Evolutionary conservation across 2,888 invertebrate genomes (phyloP).

Genomic region (Cantharis lateralis): DNA sequence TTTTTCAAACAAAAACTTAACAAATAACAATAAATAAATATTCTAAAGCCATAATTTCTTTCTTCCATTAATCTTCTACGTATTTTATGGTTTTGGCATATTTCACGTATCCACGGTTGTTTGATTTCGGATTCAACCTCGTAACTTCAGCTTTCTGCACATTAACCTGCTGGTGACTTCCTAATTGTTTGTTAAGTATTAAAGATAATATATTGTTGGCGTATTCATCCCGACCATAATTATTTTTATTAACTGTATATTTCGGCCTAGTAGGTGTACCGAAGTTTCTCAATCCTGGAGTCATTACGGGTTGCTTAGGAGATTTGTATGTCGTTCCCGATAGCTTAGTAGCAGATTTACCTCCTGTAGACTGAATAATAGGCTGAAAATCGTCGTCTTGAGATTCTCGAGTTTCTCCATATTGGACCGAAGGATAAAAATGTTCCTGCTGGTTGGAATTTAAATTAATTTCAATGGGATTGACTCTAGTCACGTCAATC

Average conservation of each 20-base stretch:
- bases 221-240: neutral
- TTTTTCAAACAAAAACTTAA: neutral
- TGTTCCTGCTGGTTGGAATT: neutral
- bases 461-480: constrained; percentile 45
- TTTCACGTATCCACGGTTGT: constrained; percentile 36
- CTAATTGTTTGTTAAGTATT: neutral
- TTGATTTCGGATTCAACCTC: constrained; percentile 35
- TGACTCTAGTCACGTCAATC: constrained; percentile 41
- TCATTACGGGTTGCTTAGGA: constrained; percentile 54
- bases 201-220: neutral
- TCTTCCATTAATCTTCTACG: neutral
- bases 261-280: constrained; percentile 40
- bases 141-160: constrained; percentile 33
- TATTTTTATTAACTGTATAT: constrained; percentile 10
- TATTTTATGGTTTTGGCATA: constrained; percentile 39
- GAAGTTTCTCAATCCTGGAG: constrained; percentile 59
- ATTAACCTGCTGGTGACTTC: constrained; percentile 4
- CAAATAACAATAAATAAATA: constrained; percentile 5
- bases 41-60: neutral
- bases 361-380: constrained; percentile 38
- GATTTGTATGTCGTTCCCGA: constrained; percentile 42
- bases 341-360: constrained; percentile 41
- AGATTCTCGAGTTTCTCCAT: neutral
- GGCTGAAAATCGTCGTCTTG: neutral
- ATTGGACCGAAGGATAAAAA: neutral